Conservation (phyloP, 2,113 vertebrate species). For the Microcebus ravelobensis region DNA sequence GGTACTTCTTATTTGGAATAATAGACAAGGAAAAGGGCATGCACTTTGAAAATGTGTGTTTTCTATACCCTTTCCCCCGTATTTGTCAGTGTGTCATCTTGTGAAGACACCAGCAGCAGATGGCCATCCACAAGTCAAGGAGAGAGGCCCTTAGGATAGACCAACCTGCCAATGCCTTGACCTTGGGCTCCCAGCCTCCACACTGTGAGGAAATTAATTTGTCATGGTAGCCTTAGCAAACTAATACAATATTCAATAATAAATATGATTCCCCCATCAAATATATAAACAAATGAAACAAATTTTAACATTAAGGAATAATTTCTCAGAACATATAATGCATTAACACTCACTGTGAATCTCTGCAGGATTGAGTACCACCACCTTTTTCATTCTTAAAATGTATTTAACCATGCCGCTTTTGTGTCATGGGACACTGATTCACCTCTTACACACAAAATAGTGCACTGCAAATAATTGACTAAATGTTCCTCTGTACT, state of each 20-base stretch:
- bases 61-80: rapidly evolving
- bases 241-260: neutral
- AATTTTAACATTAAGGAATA: neutral
- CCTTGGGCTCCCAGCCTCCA: neutral
- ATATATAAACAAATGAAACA: neutral
- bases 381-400: neutral
- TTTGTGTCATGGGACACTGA: neutral
- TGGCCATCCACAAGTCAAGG: neutral
- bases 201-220: neutral
- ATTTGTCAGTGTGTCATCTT: neutral
- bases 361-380: neutral
- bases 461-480: neutral
- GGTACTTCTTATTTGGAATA: neutral
- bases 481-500: neutral
- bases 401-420: neutral
- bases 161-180: neutral
- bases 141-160: neutral
- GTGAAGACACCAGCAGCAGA: neutral
- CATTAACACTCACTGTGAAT: neutral
- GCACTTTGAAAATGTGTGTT: neutral
- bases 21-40: neutral
- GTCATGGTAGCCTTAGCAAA: neutral
- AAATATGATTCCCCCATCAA: neutral
- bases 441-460: neutral
- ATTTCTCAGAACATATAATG: neutral